These are phyloP conservation scores for Nesidiocoris tenuis DNA, from an alignment of 2,888 invertebrate species.

Conservation along the genomic window DNA sequence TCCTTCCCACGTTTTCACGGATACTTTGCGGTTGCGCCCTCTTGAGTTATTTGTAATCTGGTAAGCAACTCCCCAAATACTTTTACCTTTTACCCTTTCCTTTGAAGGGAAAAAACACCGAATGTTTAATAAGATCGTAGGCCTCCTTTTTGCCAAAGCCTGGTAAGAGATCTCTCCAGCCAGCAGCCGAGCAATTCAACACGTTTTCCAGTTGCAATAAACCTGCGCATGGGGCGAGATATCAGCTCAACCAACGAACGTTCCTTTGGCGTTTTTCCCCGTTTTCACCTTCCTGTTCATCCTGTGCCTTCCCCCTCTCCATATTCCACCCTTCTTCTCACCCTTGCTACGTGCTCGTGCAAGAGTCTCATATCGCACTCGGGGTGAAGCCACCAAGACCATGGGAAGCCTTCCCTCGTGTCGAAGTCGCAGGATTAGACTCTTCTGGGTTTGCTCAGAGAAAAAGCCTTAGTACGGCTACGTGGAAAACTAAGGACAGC, in stretches of 20 bases:
- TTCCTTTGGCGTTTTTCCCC: neutral
- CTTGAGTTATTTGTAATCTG: conserved; percentile 19
- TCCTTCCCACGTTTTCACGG: neutral
- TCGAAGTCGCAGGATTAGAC: conserved; percentile 28
- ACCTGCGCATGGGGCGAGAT: conserved; percentile 30
- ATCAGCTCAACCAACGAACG: conserved; percentile 8
- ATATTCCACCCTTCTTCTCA: conserved; percentile 2
- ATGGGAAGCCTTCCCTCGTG: conserved; percentile 2
- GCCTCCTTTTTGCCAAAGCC: neutral
- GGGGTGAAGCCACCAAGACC: neutral
- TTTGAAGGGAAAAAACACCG: conserved; percentile 10
- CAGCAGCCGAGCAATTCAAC: conserved; percentile 31
- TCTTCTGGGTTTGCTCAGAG: neutral
- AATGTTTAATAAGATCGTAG: conserved; percentile 35
- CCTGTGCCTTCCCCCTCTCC: conserved; percentile 1
- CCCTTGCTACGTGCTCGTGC: conserved; percentile 21
- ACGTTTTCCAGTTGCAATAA: conserved; percentile 43
- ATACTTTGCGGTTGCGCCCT: neutral
- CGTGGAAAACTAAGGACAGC: neutral
- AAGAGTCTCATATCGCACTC: conserved; percentile 32
- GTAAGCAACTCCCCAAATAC: conserved; percentile 9
- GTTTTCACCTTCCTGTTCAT: neutral
- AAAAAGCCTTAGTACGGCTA: neutral
- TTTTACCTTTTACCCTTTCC: too few species aligned
- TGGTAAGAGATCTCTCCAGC: conserved; percentile 9